These are phyloP conservation scores for Chaetodon trifascialis DNA, from an alignment of 2,113 vertebrate species.

Conservation along the genomic window DNA sequence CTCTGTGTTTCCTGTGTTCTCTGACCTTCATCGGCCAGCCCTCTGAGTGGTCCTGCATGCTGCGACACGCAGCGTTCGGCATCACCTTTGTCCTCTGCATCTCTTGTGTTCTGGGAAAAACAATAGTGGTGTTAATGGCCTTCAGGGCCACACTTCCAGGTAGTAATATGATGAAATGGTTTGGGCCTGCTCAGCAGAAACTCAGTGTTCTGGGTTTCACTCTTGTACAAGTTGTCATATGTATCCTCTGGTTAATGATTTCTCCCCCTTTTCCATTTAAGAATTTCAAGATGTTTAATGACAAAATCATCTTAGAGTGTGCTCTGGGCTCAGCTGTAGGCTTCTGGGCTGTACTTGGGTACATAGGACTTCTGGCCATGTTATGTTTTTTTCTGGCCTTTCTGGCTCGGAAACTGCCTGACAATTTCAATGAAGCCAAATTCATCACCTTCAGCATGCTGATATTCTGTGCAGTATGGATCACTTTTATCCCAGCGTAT, in stretches of 20 bases:
- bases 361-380: slow-evolving; percentile 80
- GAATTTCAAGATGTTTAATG: slow-evolving; percentile 63
- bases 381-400: slow-evolving; percentile 84
- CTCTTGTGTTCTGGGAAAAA: slow-evolving; percentile 75
- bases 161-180: slow-evolving; percentile 76
- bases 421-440: slow-evolving; percentile 86
- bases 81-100: slow-evolving; percentile 73
- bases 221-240: slow-evolving; percentile 78
- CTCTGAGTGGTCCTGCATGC: slow-evolving; percentile 39
- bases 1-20: slow-evolving; percentile 68
- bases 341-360: slow-evolving; percentile 80
- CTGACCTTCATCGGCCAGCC: slow-evolving; percentile 33
- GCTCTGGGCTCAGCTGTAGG: slow-evolving; percentile 76
- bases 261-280: slow-evolving; percentile 77
- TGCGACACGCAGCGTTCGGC: slow-evolving; percentile 66
- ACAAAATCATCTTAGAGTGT: slow-evolving; percentile 81
- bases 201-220: slow-evolving; percentile 78
- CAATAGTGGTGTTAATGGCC: slow-evolving; percentile 61
- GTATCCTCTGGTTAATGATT: slow-evolving; percentile 75
- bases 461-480: slow-evolving; percentile 85
- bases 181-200: slow-evolving; percentile 78
- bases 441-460: slow-evolving; percentile 87
- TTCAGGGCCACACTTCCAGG: slow-evolving; percentile 71
- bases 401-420: slow-evolving; percentile 80
- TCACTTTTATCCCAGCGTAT: slow-evolving; percentile 84